These are phyloP conservation scores for Chorisops tibialis DNA, from an alignment of 2,888 invertebrate genomes.

Conservation along the genomic window DNA sequence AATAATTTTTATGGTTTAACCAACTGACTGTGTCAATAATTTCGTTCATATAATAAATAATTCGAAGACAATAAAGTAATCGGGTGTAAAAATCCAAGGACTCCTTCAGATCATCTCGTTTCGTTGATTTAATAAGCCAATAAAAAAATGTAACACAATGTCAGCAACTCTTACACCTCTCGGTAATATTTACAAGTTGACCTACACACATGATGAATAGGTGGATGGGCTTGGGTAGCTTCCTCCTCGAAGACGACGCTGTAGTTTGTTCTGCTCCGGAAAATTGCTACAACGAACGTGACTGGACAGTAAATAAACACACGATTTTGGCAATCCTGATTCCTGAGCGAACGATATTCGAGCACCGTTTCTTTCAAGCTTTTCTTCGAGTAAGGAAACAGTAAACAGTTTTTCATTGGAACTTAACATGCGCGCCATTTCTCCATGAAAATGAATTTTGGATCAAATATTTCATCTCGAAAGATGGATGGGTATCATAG, in stretches of 20 bases:
- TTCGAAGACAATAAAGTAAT: too few species aligned
- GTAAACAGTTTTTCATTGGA: background rate
- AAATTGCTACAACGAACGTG: constrained; percentile 18
- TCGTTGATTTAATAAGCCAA: constrained; percentile 8
- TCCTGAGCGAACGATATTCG: background rate
- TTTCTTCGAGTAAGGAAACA: background rate
- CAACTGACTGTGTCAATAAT: too few species aligned
- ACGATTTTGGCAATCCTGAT: background rate
- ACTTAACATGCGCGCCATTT: constrained; percentile 9
- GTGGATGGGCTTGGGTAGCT: too few species aligned
- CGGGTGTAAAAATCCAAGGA: too few species aligned
- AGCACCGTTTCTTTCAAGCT: background rate
- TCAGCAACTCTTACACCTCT: background rate
- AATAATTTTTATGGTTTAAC: too few species aligned
- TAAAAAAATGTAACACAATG: constrained; percentile 14
- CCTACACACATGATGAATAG: background rate
- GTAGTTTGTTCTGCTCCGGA: constrained; percentile 4
- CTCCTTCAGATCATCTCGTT: background rate
- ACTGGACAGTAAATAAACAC: constrained; percentile 1
- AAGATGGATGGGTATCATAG: too few species aligned
- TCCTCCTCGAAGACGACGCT: too few species aligned
- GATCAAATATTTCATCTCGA: background rate
- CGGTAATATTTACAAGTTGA: background rate
- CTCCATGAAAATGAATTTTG: constrained; percentile 14
- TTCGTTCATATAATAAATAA: too few species aligned